Evolutionary conservation across 2,888 invertebrate genomes (phyloP).

Genomic region (Dione vanillae): DNA sequence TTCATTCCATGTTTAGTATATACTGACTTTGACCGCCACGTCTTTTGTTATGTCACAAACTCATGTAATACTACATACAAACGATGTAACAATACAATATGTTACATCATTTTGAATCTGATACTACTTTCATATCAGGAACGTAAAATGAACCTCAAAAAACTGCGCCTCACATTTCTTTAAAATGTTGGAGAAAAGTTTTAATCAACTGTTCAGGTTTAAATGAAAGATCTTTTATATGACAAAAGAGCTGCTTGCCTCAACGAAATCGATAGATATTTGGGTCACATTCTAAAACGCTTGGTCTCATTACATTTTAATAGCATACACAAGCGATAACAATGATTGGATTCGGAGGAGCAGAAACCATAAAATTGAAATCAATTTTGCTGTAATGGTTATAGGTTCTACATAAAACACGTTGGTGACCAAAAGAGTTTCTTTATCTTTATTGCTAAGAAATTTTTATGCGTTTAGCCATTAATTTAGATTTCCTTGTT

Average conservation of each 20-base stretch:
- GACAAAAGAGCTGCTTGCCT: constrained; percentile 41
- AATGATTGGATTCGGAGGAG: constrained; percentile 82
- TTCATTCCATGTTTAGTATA: constrained; percentile 1
- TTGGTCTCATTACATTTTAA: constrained; percentile 78
- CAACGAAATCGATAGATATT: constrained; percentile 50
- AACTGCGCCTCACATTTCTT: constrained; percentile 6
- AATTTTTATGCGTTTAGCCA: constrained; percentile 43
- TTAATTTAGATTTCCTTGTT: constrained; percentile 41
- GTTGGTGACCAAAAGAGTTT: constrained; percentile 64
- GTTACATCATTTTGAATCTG: neutral
- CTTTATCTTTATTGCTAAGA: constrained; percentile 60
- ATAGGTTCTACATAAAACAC: constrained; percentile 75
- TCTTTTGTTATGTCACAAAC: neutral
- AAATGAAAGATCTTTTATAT: constrained; percentile 43
- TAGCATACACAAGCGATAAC: constrained; percentile 78
- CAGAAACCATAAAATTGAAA: constrained; percentile 83
- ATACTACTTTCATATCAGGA: neutral
- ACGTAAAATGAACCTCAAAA: neutral
- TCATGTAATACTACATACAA: neutral
- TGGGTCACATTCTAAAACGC: constrained; percentile 65
- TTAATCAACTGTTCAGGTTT: constrained; percentile 38
- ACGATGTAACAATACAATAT: too few relatives aligned
- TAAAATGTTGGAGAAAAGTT: constrained; percentile 23
- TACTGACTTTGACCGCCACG: constrained; percentile 8
- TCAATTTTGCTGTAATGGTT: constrained; percentile 82